Evolutionary conservation across 30 jellyfish, hydroid and myxozoan genomes (phyloP).

Genomic region (Cassiopea andromeda): DNA sequence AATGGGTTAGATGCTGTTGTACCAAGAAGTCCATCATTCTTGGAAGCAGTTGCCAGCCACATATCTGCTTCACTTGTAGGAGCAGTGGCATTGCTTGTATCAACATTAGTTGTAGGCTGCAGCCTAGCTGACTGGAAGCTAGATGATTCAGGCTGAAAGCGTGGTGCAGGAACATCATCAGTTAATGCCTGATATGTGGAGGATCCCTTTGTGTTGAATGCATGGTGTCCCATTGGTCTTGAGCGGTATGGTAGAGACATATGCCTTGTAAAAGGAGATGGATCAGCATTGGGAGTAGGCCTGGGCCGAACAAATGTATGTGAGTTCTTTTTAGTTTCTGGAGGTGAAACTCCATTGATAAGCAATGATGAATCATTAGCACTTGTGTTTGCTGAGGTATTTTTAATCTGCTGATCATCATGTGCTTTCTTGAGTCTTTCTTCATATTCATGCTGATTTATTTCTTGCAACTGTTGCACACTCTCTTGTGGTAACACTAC

Average conservation of each 20-base stretch:
- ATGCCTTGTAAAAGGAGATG: constrained; percentile 89
- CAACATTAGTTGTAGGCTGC: neutral
- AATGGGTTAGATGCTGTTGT: constrained; percentile 77
- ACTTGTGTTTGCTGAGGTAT: constrained; percentile 41
- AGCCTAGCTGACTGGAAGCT: constrained; percentile 66
- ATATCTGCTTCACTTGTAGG: constrained; percentile 63
- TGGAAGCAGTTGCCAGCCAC: constrained; percentile 69
- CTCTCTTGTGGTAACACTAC: constrained; percentile 96
- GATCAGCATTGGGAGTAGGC: constrained; percentile 92
- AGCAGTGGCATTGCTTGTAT: neutral
- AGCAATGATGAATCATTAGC: constrained; percentile 30
- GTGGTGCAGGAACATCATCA: constrained; percentile 90
- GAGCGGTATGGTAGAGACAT: constrained; percentile 94
- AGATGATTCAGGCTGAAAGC: constrained; percentile 81
- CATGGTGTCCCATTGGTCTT: constrained; percentile 67
- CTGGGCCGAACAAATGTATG: constrained; percentile 81
- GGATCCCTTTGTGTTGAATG: constrained; percentile 73
- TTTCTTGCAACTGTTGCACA: constrained; percentile 88
- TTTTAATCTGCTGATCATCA: constrained; percentile 56
- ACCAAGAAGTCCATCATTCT: constrained; percentile 38
- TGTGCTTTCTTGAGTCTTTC: constrained; percentile 88
- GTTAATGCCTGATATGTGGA: constrained; percentile 93
- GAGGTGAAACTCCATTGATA: constrained; percentile 68
- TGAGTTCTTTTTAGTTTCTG: constrained; percentile 70
- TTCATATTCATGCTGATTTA: constrained; percentile 88